phyloP scores from a whole-genome alignment of 2,113 vertebrate species.

The Lepus americanus region DNA sequence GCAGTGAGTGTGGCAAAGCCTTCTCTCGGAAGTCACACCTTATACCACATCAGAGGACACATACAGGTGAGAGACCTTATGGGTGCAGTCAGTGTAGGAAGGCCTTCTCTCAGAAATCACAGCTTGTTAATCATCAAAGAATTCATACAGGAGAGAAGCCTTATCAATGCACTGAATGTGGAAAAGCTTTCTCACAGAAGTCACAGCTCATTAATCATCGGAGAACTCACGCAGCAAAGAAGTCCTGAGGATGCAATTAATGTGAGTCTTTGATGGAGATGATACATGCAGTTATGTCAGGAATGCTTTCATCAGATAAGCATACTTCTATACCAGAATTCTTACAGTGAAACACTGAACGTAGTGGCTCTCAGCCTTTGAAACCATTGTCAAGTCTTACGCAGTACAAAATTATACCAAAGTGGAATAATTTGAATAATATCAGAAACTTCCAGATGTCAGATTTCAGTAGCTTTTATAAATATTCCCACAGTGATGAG shows the following conservation, averaged over 20 bases:
- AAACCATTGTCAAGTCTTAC: neutral
- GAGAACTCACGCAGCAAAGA: constrained; percentile 71
- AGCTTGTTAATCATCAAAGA: constrained; percentile 80
- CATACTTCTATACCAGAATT: neutral
- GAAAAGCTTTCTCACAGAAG: constrained; percentile 78
- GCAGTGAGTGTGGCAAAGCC: constrained; percentile 83
- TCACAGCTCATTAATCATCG: constrained; percentile 82
- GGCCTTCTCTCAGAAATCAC: constrained; percentile 80
- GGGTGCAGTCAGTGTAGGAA: constrained; percentile 85
- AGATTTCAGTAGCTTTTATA: neutral
- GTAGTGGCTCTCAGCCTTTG: neutral
- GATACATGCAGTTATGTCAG: neutral
- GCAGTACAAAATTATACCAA: neutral
- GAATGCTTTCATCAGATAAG: neutral
- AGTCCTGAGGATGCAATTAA: neutral
- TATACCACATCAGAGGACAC: constrained; percentile 79
- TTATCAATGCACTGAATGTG: constrained; percentile 75
- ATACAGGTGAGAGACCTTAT: constrained; percentile 85
- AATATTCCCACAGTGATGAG: neutral
- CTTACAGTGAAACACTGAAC: neutral
- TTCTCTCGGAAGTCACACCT: constrained; percentile 81
- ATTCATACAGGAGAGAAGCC: constrained; percentile 81
- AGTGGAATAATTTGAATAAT: neutral
- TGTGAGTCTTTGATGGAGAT: constrained; percentile 17
- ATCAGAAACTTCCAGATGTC: constrained; percentile 14